Evolutionary conservation across 1,140 invertebrate genomes (phyloP), one percentile per base, ranked within the genome.

Genomic region (Spodoptera litura): DNA sequence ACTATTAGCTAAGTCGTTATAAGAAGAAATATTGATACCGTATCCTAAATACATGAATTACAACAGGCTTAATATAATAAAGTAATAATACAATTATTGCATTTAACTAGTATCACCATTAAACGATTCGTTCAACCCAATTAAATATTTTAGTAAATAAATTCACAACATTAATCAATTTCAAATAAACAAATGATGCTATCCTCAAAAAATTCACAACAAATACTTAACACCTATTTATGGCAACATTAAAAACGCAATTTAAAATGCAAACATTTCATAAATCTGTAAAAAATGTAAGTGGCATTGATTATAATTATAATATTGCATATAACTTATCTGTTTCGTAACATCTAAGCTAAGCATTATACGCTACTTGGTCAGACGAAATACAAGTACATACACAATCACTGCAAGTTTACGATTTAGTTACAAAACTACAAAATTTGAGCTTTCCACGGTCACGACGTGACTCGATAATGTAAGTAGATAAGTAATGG

Each of bases 401-500:
- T 53, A 80, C 38, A 44, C 38, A 61, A 61, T 73, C 71, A 61
- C 38, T 73, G 71, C 71, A 59, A 35, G 59, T 64, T 51, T 71
- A n/a, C 13, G 61, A 71, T 61, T 52, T 49, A 68, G 31, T 68
- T 75, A 70, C 13, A 90, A 90, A 89, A 88, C 92, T 93, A 92
- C 88, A 92, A 94, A 93, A 90, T 89, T 93, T 94, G 92, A 94
- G 92, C 92, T 86, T 86, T 86, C 79, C 84, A 84, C 85, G 81
- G 87, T 90, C 88, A 89, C 87, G 70, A 79, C 59, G 74, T 55
- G 61, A 53, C 68, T 31, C 8, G 55, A 11, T 56, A 15, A 56
- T n/a, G 38, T 59, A 73, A 56, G 56, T 20, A 56, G 31, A 68
- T 31, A 44, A 44, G 38, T 44, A 44, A 27, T 64, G 44, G 58